Conservation (phyloP, 2,888 invertebrate genomes). For the Noctua janthe region DNA sequence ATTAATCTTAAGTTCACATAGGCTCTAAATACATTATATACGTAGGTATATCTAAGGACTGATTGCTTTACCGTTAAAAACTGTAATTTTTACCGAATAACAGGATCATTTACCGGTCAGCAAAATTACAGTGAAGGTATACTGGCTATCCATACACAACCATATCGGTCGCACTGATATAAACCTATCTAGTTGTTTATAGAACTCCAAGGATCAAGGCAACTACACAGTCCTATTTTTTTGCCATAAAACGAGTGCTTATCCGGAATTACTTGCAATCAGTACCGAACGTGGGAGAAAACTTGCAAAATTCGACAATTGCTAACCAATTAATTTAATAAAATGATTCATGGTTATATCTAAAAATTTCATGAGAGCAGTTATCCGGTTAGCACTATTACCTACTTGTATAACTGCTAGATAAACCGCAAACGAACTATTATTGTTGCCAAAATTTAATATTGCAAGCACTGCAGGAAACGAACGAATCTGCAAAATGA, state of each 20-base stretch:
- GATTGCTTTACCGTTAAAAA: constrained; percentile 9
- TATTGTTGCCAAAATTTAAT: constrained; percentile 36
- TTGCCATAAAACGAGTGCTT: neutral
- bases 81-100: neutral
- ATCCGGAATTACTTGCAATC: constrained; percentile 5
- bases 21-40: constrained; percentile 13
- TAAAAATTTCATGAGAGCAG: constrained; percentile 37
- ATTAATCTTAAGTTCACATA: constrained; percentile 61
- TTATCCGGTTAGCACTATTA: constrained; percentile 20
- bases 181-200: neutral
- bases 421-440: constrained; percentile 25
- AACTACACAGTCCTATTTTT: neutral
- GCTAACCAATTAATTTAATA: constrained; percentile 51
- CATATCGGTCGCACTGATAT: neutral
- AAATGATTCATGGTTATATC: constrained; percentile 52
- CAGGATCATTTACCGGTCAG: neutral
- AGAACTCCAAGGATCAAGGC: neutral
- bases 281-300: constrained; percentile 34
- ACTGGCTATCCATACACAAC: neutral
- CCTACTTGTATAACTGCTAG: constrained; percentile 23
- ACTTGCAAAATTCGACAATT: constrained; percentile 36
- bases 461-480: constrained; percentile 52
- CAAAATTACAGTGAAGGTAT: neutral
- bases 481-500: constrained; percentile 63
- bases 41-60: neutral